Base-by-base conservation (phyloP, 2,888 invertebrate species). In the Seira sanloemensis region DNA sequence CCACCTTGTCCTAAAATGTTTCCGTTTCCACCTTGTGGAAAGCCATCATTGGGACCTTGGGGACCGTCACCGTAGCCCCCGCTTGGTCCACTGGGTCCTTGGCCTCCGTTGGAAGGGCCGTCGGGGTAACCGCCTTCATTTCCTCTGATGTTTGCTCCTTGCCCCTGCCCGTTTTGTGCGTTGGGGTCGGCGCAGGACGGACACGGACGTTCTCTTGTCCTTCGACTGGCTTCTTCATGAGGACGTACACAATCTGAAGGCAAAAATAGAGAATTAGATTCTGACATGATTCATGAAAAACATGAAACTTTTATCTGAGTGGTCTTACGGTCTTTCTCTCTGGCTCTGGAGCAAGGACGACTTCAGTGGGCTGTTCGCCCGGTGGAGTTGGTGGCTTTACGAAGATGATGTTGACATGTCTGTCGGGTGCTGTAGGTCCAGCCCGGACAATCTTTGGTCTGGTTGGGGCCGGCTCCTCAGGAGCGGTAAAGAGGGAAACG, bases 361-460 rank as follows among this genome's bases (percentile, higher is more conserved):
- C 81, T 24, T 81, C 81, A 1, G 81, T 81, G 0, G 75, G 81
- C 50, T 76, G 81, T 65, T 81, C 81, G 0, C 21, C 37, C 2
- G 81, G 24, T 16, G 71, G 71, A 2, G 46, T 65, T 12, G 81
- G 81, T 25, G 81, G 81, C 21, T 26, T 75, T 1, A 81, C 76
- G 16, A 81, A 81, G n/a, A 81, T 81, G 12, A 81, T 81, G 24
- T 81, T 81, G 0, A 75, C 75, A 18, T 81, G 81, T 16, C 71
- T 75, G 65, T 81, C 81, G 0, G 81, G 66, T 18, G 50, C 19
- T 9, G 71, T 50, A 46, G 81, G 81, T 5, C 85, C 85, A 1
- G 85, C 85, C n/a, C 85, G 65, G 24, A 85, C 74, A n/a, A 78
- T 46, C 62, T 81, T 85, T 23, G 81, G 80, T 1, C 73, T 25